Conservation (phyloP, 2,888 invertebrate species). For the Hyposoter didymator region DNA sequence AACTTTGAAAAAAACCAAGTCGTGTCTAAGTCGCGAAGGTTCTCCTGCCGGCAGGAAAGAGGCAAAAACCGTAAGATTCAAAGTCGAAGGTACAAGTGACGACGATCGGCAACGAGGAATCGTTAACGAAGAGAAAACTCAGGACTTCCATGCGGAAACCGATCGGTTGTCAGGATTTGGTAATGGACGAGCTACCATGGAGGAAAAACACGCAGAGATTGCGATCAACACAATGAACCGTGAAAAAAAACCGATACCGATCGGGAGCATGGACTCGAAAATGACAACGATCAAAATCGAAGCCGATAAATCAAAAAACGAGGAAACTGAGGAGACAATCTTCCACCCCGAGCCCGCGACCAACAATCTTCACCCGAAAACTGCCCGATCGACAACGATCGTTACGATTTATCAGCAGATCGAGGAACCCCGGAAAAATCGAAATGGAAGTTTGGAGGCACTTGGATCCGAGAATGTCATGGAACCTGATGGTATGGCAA, state of each 20-base stretch:
- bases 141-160: background rate
- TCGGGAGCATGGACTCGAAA: conserved; percentile 56
- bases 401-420: conserved; percentile 52
- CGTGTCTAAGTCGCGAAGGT: conserved; percentile 66
- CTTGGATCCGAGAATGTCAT: conserved; percentile 64
- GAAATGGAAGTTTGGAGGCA: conserved; percentile 24
- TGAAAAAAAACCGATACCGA: conserved; percentile 25
- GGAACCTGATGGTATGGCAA: conserved; percentile 65
- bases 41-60: conserved; percentile 69
- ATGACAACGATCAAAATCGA: conserved; percentile 63
- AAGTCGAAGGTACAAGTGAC: conserved; percentile 70
- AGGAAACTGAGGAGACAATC: conserved; percentile 35
- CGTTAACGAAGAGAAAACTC: background rate
- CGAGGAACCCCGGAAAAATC: conserved; percentile 44
- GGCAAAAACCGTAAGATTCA: conserved; percentile 78
- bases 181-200: background rate
- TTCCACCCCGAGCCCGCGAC: conserved; percentile 12
- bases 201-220: background rate
- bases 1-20: conserved; percentile 71
- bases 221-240: conserved; percentile 1
- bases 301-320: conserved; percentile 29
- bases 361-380: conserved; percentile 18
- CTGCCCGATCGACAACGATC: conserved; percentile 52
- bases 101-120: conserved; percentile 17
- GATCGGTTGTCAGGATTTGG: conserved; percentile 22